A percentile compares a stretch with the other conserved stretches of the same genome.
Conservation (phyloP, 2,888 invertebrate genomes). For the Cryptops parisi region DNA sequence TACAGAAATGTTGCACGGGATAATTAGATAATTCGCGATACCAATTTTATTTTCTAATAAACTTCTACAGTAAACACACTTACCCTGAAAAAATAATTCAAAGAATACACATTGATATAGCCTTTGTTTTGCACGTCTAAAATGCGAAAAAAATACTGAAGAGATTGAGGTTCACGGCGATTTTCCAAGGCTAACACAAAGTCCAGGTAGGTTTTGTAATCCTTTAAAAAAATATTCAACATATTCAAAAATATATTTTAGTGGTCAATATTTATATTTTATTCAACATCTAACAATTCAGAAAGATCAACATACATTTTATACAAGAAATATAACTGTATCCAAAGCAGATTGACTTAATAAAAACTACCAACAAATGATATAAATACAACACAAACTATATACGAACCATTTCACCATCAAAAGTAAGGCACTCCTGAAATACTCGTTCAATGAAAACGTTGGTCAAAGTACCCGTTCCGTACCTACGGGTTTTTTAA, state of each 20-base stretch:
- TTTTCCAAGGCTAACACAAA: slow-evolving; percentile 87
- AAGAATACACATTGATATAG: slow-evolving; percentile 72
- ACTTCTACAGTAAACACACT: slow-evolving; percentile 20
- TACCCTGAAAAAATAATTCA: slow-evolving; percentile 84
- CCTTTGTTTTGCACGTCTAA: slow-evolving; percentile 78
- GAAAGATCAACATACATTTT: too few relatives aligned
- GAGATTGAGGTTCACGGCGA: slow-evolving; percentile 73
- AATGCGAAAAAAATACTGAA: slow-evolving; percentile 81
- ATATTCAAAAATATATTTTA: background rate
- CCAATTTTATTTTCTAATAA: too few relatives aligned
- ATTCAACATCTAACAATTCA: too few relatives aligned
- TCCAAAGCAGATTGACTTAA: too few relatives aligned
- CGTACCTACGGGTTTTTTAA: slow-evolving; percentile 44
- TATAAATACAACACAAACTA: slow-evolving; percentile 76
- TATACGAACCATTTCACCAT: slow-evolving; percentile 45
- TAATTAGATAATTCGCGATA: too few relatives aligned
- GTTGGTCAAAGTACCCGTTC: slow-evolving; percentile 77
- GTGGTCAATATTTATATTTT: background rate
- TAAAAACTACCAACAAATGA: slow-evolving; percentile 44
- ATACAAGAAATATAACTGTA: too few relatives aligned
- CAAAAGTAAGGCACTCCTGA: slow-evolving; percentile 88
- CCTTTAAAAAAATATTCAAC: slow-evolving; percentile 31
- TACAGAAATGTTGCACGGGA: slow-evolving; percentile 34
- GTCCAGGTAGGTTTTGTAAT: slow-evolving; percentile 92
- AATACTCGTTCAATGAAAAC: slow-evolving; percentile 86